phyloP scores from a whole-genome alignment of 2,113 vertebrate genomes.

The Xiphophorus couchianus region DNA sequence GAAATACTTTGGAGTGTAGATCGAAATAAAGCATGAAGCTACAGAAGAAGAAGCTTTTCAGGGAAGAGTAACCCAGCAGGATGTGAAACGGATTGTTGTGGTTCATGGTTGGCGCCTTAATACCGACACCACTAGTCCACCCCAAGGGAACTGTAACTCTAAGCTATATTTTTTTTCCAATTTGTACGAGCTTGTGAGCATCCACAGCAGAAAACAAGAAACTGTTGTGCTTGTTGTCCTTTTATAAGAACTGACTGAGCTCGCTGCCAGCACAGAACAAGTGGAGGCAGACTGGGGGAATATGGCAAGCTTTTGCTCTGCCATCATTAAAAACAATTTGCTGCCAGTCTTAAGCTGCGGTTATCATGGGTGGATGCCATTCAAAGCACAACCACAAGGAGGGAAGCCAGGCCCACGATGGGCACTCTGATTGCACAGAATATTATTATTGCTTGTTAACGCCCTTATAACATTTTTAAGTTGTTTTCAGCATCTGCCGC shows the following conservation, averaged over 20 bases:
- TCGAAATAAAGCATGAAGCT: neutral
- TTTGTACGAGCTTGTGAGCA: constrained; percentile 42
- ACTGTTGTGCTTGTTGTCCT: constrained; percentile 30
- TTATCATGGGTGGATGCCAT: constrained; percentile 56
- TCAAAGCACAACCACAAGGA: constrained; percentile 60
- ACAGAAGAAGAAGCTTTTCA: constrained; percentile 5
- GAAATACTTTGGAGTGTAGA: neutral
- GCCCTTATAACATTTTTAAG: constrained; percentile 57
- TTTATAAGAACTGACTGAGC: constrained; percentile 24
- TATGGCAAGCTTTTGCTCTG: constrained; percentile 63
- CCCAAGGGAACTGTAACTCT: constrained; percentile 28
- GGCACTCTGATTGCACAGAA: constrained; percentile 51
- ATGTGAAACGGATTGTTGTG: constrained; percentile 12
- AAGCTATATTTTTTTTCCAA: constrained; percentile 9
- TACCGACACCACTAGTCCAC: constrained; percentile 3
- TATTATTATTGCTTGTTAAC: constrained; percentile 62
- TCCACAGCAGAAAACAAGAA: constrained; percentile 37
- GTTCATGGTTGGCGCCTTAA: constrained; percentile 15
- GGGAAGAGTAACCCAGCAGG: neutral
- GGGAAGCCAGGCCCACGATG: constrained; percentile 34
- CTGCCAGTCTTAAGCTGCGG: constrained; percentile 57
- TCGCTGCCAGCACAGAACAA: constrained; percentile 41
- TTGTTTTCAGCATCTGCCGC: constrained; percentile 49
- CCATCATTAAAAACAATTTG: constrained; percentile 68
- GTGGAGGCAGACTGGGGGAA: constrained; percentile 54